A percentile compares a stretch with the other conserved stretches of the same genome.
Conservation (phyloP, 2,113 vertebrate species). For the Dolichallabes microphthalmus region DNA sequence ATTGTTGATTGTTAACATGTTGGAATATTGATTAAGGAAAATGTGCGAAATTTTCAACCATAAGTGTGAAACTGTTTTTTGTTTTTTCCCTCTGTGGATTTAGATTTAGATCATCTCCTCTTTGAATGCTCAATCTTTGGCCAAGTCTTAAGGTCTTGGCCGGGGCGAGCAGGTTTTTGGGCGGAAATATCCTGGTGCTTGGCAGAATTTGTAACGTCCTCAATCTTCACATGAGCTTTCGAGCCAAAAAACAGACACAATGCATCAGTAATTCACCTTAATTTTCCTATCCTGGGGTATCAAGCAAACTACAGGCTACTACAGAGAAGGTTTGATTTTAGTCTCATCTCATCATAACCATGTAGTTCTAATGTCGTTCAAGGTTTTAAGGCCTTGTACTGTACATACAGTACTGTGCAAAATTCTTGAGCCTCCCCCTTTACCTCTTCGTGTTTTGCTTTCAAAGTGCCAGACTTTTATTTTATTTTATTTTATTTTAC, state of each 20-base stretch:
- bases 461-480: no score
- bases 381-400: background rate
- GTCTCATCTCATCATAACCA: background rate
- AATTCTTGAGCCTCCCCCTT: no score
- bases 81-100: no score
- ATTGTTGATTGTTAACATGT: no score
- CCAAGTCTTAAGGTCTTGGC: background rate
- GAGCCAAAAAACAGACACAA: background rate
- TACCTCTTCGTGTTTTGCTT: no score
- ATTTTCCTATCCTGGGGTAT: background rate
- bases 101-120: background rate
- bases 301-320: background rate
- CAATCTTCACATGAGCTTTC: background rate
- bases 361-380: background rate
- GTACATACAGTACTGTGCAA: no score
- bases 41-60: no score
- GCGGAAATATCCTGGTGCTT: background rate
- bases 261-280: background rate
- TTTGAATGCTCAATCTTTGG: background rate
- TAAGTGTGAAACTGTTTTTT: no score
- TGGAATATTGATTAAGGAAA: no score
- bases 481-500: no score
- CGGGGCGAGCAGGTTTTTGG: background rate
- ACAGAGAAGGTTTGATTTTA: background rate
- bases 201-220: background rate